These are phyloP conservation scores for Atrina japonica DNA, from an alignment of 2,888 invertebrate genomes.

Conservation along the genomic window DNA sequence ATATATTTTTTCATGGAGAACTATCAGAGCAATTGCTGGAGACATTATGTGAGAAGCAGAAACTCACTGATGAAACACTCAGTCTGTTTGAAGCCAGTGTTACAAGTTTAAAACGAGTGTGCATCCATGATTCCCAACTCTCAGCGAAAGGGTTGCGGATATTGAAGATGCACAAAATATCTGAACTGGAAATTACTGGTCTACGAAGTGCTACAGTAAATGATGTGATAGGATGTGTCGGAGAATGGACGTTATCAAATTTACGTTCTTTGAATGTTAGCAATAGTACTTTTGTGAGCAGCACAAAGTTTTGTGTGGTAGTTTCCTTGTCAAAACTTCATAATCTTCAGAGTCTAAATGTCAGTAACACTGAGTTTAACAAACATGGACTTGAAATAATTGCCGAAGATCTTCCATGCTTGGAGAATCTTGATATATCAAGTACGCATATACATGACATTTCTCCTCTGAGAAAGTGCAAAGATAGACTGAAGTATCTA, in stretches of 20 bases:
- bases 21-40: constrained; percentile 80
- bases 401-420: constrained; percentile 85
- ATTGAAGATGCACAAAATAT: constrained; percentile 85
- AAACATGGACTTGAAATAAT: constrained; percentile 85
- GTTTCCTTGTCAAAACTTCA: constrained; percentile 85
- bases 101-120: constrained; percentile 84
- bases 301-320: constrained; percentile 84
- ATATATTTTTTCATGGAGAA: constrained; percentile 74
- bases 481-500: constrained; percentile 84
- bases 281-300: constrained; percentile 85
- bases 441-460: constrained; percentile 85
- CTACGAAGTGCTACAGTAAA: constrained; percentile 83
- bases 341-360: constrained; percentile 84
- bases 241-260: constrained; percentile 86
- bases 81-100: constrained; percentile 84
- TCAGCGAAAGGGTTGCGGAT: constrained; percentile 84
- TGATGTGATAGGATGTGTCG: constrained; percentile 85
- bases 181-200: constrained; percentile 84
- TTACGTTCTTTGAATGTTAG: constrained; percentile 85
- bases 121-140: constrained; percentile 84
- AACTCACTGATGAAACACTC: constrained; percentile 84
- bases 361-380: constrained; percentile 87
- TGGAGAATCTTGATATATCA: constrained; percentile 86
- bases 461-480: constrained; percentile 83
- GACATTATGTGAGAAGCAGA: constrained; percentile 83